Conservation (phyloP, 2,113 vertebrate genomes). For the Willisornis vidua region DNA sequence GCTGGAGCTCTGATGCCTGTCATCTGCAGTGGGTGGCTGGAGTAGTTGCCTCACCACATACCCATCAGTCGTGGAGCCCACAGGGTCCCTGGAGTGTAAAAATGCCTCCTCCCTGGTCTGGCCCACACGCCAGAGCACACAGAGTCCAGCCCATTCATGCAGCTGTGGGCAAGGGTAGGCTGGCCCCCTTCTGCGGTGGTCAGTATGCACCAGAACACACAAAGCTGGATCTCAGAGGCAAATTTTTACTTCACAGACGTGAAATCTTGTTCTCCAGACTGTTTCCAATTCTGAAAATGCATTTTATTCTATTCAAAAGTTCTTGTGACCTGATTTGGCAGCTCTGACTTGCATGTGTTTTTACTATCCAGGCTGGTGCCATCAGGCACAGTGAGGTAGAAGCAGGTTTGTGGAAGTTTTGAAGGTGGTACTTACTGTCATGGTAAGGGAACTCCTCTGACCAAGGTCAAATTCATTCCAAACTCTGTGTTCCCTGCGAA, state of each 20-base stretch:
- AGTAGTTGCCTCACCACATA: neutral
- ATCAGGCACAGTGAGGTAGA: neutral
- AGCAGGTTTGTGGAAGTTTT: neutral
- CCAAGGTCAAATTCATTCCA: neutral
- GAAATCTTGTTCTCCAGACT: neutral
- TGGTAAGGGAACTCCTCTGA: neutral
- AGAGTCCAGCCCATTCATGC: neutral
- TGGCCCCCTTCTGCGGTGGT: neutral
- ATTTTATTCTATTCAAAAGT: neutral
- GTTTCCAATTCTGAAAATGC: neutral
- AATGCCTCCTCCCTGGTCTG: neutral
- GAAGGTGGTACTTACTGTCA: neutral
- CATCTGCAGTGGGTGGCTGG: rapidly evolving
- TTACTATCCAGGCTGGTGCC: neutral
- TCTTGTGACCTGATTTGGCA: neutral
- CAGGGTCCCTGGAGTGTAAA: neutral
- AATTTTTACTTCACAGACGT: neutral
- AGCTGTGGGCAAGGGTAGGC: neutral
- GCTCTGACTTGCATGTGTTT: neutral
- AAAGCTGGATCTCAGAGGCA: neutral
- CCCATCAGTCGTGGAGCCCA: neutral
- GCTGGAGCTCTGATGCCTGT: neutral
- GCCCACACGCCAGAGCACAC: neutral
- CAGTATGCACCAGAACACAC: neutral
- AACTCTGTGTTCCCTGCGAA: neutral